Evolutionary conservation across 2,797 vertebrate species (phyloP).

Genomic region (Hyperoplus lanceolatus): DNA sequence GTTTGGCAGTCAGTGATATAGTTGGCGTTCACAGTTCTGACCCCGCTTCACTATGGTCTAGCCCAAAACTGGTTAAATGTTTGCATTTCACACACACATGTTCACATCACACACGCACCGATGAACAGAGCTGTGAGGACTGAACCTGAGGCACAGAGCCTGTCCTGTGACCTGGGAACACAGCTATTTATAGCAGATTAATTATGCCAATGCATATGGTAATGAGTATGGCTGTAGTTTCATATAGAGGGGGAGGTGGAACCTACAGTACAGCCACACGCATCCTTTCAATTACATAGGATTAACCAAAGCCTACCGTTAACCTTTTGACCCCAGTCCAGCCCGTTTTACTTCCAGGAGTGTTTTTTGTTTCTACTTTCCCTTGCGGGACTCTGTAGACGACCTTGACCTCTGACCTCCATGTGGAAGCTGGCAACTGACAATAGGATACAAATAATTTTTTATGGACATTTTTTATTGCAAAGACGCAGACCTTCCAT

Average conservation of each 20-base stretch:
- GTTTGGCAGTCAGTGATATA: no score
- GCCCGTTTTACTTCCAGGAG: no score
- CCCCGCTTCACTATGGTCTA: no score
- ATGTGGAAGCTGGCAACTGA: not conserved
- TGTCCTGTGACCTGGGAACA: slow-evolving; percentile 57
- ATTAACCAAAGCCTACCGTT: slow-evolving; percentile 18
- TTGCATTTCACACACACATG: slow-evolving; percentile 15
- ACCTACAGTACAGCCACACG: slow-evolving; percentile 15
- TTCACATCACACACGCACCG: slow-evolving; percentile 23
- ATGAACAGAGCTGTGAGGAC: slow-evolving; percentile 48
- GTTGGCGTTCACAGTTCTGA: no score
- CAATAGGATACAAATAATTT: not conserved
- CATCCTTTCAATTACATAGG: slow-evolving; percentile 9
- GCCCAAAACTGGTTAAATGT: not conserved
- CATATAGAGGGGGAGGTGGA: slow-evolving; percentile 46
- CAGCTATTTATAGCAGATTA: slow-evolving; percentile 79
- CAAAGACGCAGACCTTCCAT: not conserved
- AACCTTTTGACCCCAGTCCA: not conserved
- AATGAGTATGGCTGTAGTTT: slow-evolving; percentile 66
- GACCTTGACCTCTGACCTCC: slow-evolving; percentile 41
- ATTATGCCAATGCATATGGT: slow-evolving; percentile 80
- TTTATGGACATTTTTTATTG: not conserved
- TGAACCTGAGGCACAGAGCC: slow-evolving; percentile 69
- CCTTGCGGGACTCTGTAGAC: not conserved
- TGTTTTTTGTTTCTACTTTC: not conserved